Base-by-base conservation (phyloP, 2,797 vertebrate genomes). In the Adelosebastes latens region DNA sequence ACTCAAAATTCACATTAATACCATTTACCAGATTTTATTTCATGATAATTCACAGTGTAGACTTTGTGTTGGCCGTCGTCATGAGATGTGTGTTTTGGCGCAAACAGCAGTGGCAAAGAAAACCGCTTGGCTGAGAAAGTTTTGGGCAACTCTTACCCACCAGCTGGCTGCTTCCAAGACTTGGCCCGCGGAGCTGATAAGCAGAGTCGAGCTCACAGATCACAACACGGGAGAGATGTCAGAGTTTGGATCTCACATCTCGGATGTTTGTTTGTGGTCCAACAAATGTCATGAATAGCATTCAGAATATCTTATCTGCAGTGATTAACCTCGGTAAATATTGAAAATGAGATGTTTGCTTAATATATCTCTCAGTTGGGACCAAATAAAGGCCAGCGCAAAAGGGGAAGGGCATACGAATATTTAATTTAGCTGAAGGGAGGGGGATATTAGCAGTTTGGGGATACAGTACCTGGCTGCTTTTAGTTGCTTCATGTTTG, bases 81-180 rank as follows among this genome's bases (percentile, higher is more conserved):
- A 24, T 90, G 77, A 75, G 75, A 90, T 84, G 79, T 88, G 83
- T 84, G 85, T 81, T 84, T 90, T 91, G 90, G 88, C 84, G 74
- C 49, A 36, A 16, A 65, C 12, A 14, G 66, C 65, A 46, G 68
- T 75, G 79, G 75, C 75, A 80, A 85, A 71, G 78, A 73, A 74
- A 80, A 42, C 34, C 18, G 42, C 58, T 87, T 89, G 91, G 88
- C 89, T 49, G 70, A 31, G 73, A 36, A 84, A 73, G 73, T 85
- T 89, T 83, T 76, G 87, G 88, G 74, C 84, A 75, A 81, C 69
- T 89, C 72, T 73, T 18, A 11, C 25, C 72, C 85, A 88, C 89
- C 88, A 86, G 81, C 90, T 94, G 92, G 90, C 84, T 79, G 72
- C 85, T 83, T 73, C 79, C 81, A 81, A 82, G 88, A 75, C 75